Percentiles rank a stretch among this genome's conserved stretches.
These are phyloP conservation scores for Thalassophryne amazonica DNA, from an alignment of 2,797 vertebrate species.

Conservation along the genomic window DNA sequence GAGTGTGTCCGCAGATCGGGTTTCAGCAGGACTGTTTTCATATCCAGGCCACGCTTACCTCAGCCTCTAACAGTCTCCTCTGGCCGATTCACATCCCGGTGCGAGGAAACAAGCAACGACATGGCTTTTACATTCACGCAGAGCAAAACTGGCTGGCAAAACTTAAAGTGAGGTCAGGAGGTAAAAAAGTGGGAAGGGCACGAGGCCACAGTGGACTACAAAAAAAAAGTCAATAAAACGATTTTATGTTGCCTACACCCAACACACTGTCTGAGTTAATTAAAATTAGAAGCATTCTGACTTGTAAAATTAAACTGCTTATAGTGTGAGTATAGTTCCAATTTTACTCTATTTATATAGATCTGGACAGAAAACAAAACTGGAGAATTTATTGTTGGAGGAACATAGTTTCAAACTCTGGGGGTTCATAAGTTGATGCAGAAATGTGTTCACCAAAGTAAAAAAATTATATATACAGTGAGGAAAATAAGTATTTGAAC, in stretches of 20 bases:
- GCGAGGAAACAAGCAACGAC: conserved; percentile 42
- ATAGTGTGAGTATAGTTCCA: no score
- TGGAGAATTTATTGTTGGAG: no score
- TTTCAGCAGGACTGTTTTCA: conserved; percentile 77
- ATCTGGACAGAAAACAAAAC: no score
- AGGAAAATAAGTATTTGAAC: no score
- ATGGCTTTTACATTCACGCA: conserved; percentile 43
- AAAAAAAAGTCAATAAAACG: conserved; percentile 9
- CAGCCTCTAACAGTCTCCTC: conserved; percentile 60
- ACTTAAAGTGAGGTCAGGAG: conserved; percentile 6
- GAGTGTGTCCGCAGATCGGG: conserved; percentile 66
- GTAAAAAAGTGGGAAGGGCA: background rate
- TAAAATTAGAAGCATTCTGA: conserved; percentile 9
- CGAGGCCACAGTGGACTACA: background rate
- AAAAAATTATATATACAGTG: no score
- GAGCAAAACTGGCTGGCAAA: conserved; percentile 13
- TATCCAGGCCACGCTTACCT: conserved; percentile 70
- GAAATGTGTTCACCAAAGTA: no score
- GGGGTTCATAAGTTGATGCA: no score
- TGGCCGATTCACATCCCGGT: conserved; percentile 44
- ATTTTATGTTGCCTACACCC: background rate
- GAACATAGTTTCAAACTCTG: no score
- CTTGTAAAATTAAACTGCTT: conserved; percentile 28
- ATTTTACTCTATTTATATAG: no score
- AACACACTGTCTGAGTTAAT: background rate